A percentile compares a stretch with the other conserved stretches of the same genome.
Evolutionary conservation across 2,888 invertebrate genomes (phyloP).

Genomic region (Caenorhabditis wallacei): DNA sequence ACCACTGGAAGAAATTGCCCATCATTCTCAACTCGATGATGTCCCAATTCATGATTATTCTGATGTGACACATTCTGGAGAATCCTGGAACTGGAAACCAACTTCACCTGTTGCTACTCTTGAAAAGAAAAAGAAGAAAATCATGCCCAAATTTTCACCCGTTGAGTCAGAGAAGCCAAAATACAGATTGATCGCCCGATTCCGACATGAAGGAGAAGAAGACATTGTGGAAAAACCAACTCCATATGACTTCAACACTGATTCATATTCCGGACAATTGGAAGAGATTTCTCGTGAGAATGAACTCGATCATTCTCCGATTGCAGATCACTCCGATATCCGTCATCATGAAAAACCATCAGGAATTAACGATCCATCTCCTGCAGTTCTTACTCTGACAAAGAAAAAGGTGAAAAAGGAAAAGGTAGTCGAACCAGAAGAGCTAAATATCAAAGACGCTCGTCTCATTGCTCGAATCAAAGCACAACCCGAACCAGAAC

Average conservation of each 20-base stretch:
- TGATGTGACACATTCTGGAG: too few species aligned
- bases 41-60: conserved; percentile 53
- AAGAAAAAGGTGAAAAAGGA: conserved; percentile 14
- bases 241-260: conserved; percentile 50
- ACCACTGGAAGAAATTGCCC: conserved; percentile 60
- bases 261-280: conserved; percentile 61
- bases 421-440: conserved; percentile 33
- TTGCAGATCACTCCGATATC: conserved; percentile 38
- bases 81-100: conserved; percentile 49
- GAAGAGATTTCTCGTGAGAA: conserved; percentile 55
- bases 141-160: not conserved
- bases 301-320: conserved; percentile 45
- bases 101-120: conserved; percentile 16
- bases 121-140: not conserved
- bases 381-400: not conserved
- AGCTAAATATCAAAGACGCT: conserved; percentile 48
- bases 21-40: conserved; percentile 53
- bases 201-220: conserved; percentile 67
- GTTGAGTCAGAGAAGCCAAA: conserved; percentile 18
- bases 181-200: conserved; percentile 36
- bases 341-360: conserved; percentile 49
- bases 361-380: not conserved
- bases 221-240: conserved; percentile 64
- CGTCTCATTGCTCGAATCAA: conserved; percentile 60
- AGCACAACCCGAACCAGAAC: conserved; percentile 34